These are phyloP conservation scores for Philaethria dido DNA, from an alignment of 2,888 invertebrate genomes.

Conservation along the genomic window DNA sequence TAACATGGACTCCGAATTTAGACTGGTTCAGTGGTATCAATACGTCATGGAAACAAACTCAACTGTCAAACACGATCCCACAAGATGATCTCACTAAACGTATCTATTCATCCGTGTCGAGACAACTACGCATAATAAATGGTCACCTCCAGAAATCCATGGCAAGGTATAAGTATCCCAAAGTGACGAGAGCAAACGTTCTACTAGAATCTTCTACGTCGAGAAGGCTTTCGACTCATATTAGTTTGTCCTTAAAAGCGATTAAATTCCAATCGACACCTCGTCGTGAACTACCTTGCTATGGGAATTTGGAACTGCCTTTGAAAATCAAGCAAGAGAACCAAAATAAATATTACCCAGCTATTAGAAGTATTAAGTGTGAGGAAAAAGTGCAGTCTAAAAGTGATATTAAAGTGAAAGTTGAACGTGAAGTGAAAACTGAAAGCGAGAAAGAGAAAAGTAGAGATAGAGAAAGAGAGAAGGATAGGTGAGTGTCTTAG, in stretches of 20 bases:
- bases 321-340: slow-evolving; percentile 73
- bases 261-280: slow-evolving; percentile 72
- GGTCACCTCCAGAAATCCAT: slow-evolving; percentile 69
- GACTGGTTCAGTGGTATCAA: slow-evolving; percentile 69
- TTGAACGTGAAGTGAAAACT: slow-evolving; percentile 53
- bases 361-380: slow-evolving; percentile 57
- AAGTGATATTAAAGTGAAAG: slow-evolving; percentile 56
- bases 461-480: slow-evolving; percentile 51
- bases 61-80: slow-evolving; percentile 58
- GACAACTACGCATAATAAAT: slow-evolving; percentile 74
- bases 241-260: slow-evolving; percentile 66
- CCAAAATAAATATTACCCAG: slow-evolving; percentile 60
- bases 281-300: slow-evolving; percentile 73
- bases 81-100: slow-evolving; percentile 68
- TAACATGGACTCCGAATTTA: slow-evolving; percentile 50
- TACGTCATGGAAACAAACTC: slow-evolving; percentile 67
- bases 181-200: slow-evolving; percentile 74
- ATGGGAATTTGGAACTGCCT: slow-evolving; percentile 76
- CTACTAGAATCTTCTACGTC: slow-evolving; percentile 64
- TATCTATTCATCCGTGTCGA: slow-evolving; percentile 73
- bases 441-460: slow-evolving; percentile 59
- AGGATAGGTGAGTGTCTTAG: slow-evolving; percentile 10
- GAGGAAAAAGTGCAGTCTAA: slow-evolving; percentile 50
- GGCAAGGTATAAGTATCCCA: slow-evolving; percentile 75
- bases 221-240: slow-evolving; percentile 63